Base-by-base conservation (phyloP, 2,113 vertebrate genomes). In the Salminus brasiliensis region DNA sequence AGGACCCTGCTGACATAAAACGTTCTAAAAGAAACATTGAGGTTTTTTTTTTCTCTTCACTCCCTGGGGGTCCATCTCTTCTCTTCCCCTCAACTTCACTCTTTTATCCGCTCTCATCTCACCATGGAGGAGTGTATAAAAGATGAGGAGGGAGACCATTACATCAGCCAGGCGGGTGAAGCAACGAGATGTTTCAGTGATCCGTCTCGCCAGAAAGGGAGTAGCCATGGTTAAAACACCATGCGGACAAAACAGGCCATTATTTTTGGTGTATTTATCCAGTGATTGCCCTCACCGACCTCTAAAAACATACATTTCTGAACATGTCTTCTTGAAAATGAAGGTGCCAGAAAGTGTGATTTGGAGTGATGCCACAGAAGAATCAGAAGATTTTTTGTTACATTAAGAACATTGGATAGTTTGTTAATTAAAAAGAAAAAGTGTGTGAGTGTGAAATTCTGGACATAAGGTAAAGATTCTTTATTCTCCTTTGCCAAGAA, bases 81-180 rank as follows among this genome's bases (percentile, higher is more conserved):
- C n/a, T 53, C 25, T 74, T 32, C 36, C 65, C 16, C 32, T 83
- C 66, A 9, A 25, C 23, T 81, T 75, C 34, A 62, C 47, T 71
- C 29, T 59, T 53, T 77, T 43, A 21, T 39, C 21, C n/a, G 43
- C 9, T 76, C 55, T 75, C 5, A 72, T 43, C 45, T 39, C 25
- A 11, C 32, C 62, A 39, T 23, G 36, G 29, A 70, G 21, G n/a
- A 21, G 59, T 32, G 59, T 30, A 72, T 57, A 25, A 55, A 72
- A 66, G 52, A 55, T 1, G 23, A 12, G 45, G 3, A 27, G 41
- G 7, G 9, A 32, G 34, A 72, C n/a, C n/a, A n/a, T 55, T 63
- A 62, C 36, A 71, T 65, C 25, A 43, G 43, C 57, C 13, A 53
- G 25, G 30, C 29, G 49, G 43, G 18, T 15, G 45, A 81, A 63